A percentile compares a stretch with the other conserved stretches of the same genome.
These are phyloP conservation scores for Tortrix viridana DNA, from an alignment of 2,888 invertebrate species.

Conservation along the genomic window DNA sequence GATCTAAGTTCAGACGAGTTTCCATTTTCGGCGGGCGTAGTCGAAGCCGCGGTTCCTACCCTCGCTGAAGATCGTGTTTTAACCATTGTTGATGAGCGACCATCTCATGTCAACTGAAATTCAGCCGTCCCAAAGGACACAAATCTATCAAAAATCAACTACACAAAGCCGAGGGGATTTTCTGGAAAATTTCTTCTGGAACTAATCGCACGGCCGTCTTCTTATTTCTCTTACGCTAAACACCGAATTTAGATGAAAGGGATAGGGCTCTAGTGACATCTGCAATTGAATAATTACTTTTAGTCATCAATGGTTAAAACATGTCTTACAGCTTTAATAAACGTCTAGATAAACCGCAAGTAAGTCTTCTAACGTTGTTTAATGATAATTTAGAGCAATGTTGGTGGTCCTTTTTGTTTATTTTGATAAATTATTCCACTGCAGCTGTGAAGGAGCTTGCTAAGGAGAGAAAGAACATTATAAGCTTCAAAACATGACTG, in stretches of 20 bases:
- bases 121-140: conserved; percentile 78
- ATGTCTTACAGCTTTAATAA: conserved; percentile 79
- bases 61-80: conserved; percentile 84
- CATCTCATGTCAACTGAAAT: conserved; percentile 84
- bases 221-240: conserved; percentile 78
- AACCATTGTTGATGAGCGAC: conserved; percentile 83
- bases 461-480: conserved; percentile 76
- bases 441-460: conserved; percentile 78
- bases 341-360: conserved; percentile 66
- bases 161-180: conserved; percentile 58
- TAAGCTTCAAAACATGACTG: conserved; percentile 53
- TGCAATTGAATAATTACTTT: conserved; percentile 81
- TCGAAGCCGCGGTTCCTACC: conserved; percentile 74
- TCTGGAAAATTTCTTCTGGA: conserved; percentile 79
- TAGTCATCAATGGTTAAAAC: conserved; percentile 84
- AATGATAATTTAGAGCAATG: conserved; percentile 61
- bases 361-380: conserved; percentile 54
- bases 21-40: conserved; percentile 76
- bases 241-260: conserved; percentile 59
- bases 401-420: conserved; percentile 69
- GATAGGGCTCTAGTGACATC: conserved; percentile 69
- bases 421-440: conserved; percentile 78
- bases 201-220: conserved; percentile 53
- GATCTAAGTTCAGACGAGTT: conserved; percentile 74
- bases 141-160: conserved; percentile 65